Base-by-base conservation (phyloP, 2,113 vertebrate species). In the Xyrauchen texanus region DNA sequence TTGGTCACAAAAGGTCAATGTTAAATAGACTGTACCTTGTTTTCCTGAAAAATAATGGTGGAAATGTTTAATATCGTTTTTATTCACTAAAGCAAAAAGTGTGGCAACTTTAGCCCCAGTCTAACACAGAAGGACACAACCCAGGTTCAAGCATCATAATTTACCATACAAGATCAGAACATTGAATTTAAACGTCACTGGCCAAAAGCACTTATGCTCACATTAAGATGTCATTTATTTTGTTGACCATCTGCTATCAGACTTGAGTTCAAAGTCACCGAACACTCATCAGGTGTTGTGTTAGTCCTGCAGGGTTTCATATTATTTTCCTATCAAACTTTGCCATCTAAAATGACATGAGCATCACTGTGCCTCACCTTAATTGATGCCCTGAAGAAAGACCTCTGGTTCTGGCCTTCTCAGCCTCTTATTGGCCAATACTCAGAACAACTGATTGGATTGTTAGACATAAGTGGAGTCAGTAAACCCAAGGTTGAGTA, bases 161-260 rank as follows among this genome's bases (percentile, higher is more conserved):
- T 34, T 34, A 34, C 21, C 9, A 53, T 61, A 77, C n/a, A 49
- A 81, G 63, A 47, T 68, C 15, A 21, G 52, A 52, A 64, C 55
- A 63, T 16, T 51, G 44, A 34, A 15, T 15, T 13, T 44, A 12
- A 11, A 34, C 21, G 21, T 34, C 45, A 68, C 52, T 80, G 49
- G 47, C 51, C 75, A 47, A 16, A 47, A 71, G 78, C 8, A 34
- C 66, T n/a, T 63, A 72, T 77, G 49, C 64, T 64, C 52, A 21
- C 58, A 34, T 75, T 55, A 75, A 45, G 60, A 70, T 79, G 60
- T 11, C 44, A 45, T 65, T 79, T 44, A 79, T 76, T 79, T 58
- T 77, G 61, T 68, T 81, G 78, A 73, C 78, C 77, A 68, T 78
- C 74, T 81, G 75, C 57, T 68, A 34, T 60, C 74, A 68, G 70